These are phyloP conservation scores for Alauda arvensis DNA, from an alignment of 2,797 vertebrate species.

Conservation along the genomic window DNA sequence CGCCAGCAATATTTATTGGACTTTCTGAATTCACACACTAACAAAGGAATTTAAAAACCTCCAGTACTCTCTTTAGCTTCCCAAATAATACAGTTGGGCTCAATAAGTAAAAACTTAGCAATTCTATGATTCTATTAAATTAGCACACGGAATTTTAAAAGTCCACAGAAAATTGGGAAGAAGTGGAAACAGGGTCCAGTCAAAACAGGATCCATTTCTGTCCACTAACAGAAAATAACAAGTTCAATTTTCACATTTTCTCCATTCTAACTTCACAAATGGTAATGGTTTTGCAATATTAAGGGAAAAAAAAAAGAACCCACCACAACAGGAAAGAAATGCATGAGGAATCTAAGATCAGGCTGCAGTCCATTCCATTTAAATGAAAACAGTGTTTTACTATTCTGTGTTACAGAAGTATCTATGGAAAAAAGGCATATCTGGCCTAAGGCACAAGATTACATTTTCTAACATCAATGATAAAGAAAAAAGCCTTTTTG, in stretches of 20 bases:
- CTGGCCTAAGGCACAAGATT: slow-evolving; percentile 41
- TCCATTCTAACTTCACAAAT: neutral
- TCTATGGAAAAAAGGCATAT: neutral
- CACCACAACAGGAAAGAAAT: neutral
- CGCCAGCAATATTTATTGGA: neutral
- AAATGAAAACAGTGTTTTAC: slow-evolving; percentile 39
- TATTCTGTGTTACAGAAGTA: slow-evolving; percentile 21
- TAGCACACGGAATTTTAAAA: neutral
- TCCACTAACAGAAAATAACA: neutral
- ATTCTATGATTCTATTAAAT: neutral
- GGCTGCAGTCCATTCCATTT: neutral
- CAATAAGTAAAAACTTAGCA: neutral
- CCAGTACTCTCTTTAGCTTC: neutral
- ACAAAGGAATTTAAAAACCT: neutral
- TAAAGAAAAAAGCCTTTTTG: slow-evolving; percentile 17
- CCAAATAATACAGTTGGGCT: neutral
- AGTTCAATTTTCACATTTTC: neutral
- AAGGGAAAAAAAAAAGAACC: neutral
- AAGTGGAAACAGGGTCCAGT: neutral
- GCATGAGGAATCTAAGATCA: neutral
- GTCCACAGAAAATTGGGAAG: neutral
- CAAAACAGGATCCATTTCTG: neutral
- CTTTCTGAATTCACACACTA: neutral
- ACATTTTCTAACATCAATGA: slow-evolving; percentile 25
- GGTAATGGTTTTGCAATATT: neutral